Conservation (phyloP, 2,113 vertebrate genomes). For the Perccottus glenii region DNA sequence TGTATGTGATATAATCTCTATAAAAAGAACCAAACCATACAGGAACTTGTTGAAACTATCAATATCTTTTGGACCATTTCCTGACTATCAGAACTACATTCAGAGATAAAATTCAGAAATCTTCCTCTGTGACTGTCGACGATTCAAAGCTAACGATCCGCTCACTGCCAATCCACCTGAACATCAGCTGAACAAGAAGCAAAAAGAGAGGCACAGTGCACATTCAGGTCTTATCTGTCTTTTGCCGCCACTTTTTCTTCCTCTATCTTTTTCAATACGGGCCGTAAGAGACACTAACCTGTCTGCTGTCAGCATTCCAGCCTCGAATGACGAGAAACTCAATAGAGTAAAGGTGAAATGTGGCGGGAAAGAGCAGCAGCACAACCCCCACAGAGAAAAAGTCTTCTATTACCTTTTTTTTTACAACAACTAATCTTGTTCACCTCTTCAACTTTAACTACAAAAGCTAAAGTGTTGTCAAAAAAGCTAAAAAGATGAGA, state of each 20-base stretch:
- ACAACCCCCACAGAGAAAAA: slow-evolving; percentile 1
- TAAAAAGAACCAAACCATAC: too few relatives aligned
- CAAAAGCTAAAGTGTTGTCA: neutral
- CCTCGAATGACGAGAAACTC: slow-evolving; percentile 9
- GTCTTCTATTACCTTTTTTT: neutral
- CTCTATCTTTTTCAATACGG: slow-evolving; percentile 1
- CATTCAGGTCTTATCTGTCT: slow-evolving; percentile 26
- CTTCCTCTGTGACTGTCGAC: neutral
- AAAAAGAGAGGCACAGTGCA: slow-evolving; percentile 6
- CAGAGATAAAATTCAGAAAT: neutral
- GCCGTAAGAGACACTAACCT: slow-evolving; percentile 6
- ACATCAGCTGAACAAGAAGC: slow-evolving; percentile 10
- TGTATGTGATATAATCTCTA: too few relatives aligned
- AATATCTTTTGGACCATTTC: neutral
- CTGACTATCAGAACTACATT: neutral
- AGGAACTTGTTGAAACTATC: too few relatives aligned
- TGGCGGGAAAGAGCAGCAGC: neutral
- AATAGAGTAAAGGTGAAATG: slow-evolving; percentile 19
- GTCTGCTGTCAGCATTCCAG: slow-evolving; percentile 3
- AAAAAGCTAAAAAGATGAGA: slow-evolving; percentile 7
- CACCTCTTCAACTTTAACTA: neutral
- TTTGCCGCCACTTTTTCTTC: slow-evolving; percentile 5
- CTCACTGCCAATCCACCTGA: neutral
- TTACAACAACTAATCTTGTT: neutral
- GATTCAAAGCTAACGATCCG: neutral